Evolutionary conservation across 64 coral and sea anemone genomes (phyloP).

Genomic region (Pocillopora verrucosa): DNA sequence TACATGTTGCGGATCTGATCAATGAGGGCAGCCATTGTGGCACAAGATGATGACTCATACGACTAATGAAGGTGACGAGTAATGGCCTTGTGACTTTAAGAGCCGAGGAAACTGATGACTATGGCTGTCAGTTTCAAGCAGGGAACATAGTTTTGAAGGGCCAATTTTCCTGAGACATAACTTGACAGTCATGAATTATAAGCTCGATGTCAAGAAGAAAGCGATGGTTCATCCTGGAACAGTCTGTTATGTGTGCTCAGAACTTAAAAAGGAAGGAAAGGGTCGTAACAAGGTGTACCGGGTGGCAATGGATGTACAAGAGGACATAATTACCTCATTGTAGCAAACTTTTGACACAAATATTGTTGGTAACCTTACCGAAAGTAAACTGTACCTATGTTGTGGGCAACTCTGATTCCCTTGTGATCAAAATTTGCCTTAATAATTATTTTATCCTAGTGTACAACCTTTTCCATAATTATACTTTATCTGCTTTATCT

Average conservation of each 20-base stretch:
- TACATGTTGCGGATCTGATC: slow-evolving; percentile 11
- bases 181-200: slow-evolving; percentile 53
- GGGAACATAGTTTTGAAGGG: not conserved
- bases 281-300: slow-evolving; percentile 4
- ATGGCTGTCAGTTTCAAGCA: slow-evolving; percentile 14
- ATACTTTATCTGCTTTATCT: too few relatives aligned
- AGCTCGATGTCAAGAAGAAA: slow-evolving; percentile 14
- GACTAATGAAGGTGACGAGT: slow-evolving; percentile 53
- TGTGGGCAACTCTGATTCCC: too few relatives aligned
- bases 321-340: slow-evolving; percentile 55
- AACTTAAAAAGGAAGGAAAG: slow-evolving; percentile 15
- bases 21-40: slow-evolving; percentile 31
- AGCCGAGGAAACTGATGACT: slow-evolving; percentile 48
- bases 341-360: not conserved
- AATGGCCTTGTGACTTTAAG: not conserved
- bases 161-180: slow-evolving; percentile 46
- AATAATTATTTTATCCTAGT: too few relatives aligned
- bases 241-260: slow-evolving; percentile 5
- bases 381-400: too few relatives aligned
- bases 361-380: too few relatives aligned
- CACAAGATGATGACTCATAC: slow-evolving; percentile 35
- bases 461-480: too few relatives aligned
- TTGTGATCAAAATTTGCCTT: too few relatives aligned
- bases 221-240: slow-evolving; percentile 40
- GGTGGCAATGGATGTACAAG: not conserved